Conservation (phyloP, 2,797 vertebrate species). For the Myotis vivesi region DNA sequence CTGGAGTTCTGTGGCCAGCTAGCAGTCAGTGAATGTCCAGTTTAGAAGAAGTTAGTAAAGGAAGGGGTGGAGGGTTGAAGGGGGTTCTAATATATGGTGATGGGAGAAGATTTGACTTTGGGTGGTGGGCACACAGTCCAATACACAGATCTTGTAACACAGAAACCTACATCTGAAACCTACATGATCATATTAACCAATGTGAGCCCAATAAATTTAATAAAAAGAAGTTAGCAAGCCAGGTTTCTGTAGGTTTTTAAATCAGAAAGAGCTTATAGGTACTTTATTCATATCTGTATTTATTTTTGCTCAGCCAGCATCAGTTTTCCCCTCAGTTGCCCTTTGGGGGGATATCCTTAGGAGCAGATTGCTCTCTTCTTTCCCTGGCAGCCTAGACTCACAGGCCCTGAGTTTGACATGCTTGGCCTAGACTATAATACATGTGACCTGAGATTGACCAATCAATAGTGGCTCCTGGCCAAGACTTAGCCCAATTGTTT, state of each 20-base stretch:
- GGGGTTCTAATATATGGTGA: no score
- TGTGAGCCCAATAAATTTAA: no score
- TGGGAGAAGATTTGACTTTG: no score
- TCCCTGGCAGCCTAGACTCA: not conserved
- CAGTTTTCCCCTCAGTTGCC: not conserved
- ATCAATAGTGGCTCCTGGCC: not conserved
- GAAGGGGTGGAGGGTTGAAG: no score
- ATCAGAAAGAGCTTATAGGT: not conserved
- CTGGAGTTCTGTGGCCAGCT: not conserved
- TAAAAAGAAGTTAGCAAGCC: not conserved
- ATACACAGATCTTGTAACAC: no score
- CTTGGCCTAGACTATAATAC: not conserved
- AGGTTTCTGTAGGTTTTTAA: not conserved
- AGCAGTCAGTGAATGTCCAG: not conserved
- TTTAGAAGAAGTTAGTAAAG: not conserved
- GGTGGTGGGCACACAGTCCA: no score
- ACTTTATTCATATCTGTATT: conserved; percentile 10
- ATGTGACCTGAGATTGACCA: conserved; percentile 48
- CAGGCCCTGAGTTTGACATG: no score
- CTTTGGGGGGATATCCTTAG: not conserved
- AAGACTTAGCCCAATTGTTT: conserved; percentile 34
- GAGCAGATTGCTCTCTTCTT: not conserved
- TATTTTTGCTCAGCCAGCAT: not conserved
- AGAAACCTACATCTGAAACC: no score
- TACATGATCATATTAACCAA: no score